Base-by-base conservation (phyloP, 1,140 invertebrate species). In the Zophobas morio region DNA sequence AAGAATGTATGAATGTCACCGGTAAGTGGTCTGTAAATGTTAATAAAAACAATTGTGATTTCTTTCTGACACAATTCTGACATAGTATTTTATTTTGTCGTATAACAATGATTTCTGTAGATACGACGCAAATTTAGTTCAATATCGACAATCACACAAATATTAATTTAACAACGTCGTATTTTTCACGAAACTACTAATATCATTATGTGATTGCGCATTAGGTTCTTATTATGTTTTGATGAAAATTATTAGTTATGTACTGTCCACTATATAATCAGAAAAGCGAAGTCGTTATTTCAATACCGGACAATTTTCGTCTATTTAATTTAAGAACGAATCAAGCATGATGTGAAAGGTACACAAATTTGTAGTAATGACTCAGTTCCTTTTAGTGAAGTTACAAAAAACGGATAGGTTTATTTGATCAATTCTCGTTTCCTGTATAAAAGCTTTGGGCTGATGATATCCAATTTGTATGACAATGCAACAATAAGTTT, bases 381-480 rank as follows among this genome's bases (percentile, higher is more conserved):
- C 53, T 54, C 53, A 1, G 56, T 60, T 60, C 20, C 49, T 53
- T 4, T 1, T 60, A 36, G 37, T 36, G 36, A 35, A 37, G 8
- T 36, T 36, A 35, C 35, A 60, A 39, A 66, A 66, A 46, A n/a
- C 60, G 40, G 60, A 66, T 66, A 39, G 60, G 36, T 66, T 66
- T 66, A 66, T 66, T 66, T 66, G 60, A 66, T 66, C 60, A 66
- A 66, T 66, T 40, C 8, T 39, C 39, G 60, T 66, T 66, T 66
- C 2, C 36, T 37, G 8, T 39, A 39, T 66, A n/a, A 33, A 40
- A 66, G 39, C 60, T 33, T 66, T 42, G 56, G 37, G 35, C 37
- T 60, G 39, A 66, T 66, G n/a, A 66, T 66, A 66, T 66, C 60
- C 60, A 66, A 66, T 66, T 66, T 66, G 60, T 66, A 33, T 66